These are phyloP conservation scores for Pharmacophagus antenor DNA, from an alignment of 2,888 invertebrate species.

Conservation along the genomic window DNA sequence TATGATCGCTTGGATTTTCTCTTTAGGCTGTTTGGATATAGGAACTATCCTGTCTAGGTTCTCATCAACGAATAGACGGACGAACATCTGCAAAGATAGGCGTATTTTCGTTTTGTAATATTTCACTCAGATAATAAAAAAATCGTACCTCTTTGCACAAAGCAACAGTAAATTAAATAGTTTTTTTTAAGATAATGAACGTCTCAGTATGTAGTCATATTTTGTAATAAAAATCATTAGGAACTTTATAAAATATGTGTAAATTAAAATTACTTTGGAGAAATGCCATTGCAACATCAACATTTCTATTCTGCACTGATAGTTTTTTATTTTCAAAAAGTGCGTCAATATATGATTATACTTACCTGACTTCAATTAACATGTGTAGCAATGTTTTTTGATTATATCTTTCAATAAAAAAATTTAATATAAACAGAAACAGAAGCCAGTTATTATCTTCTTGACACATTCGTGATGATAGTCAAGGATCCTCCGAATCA, in stretches of 20 bases:
- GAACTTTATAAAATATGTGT: too few relatives aligned
- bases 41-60: slow-evolving; percentile 97
- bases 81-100: slow-evolving; percentile 91
- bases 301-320: not conserved
- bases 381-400: not conserved
- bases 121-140: not conserved
- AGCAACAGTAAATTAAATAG: not conserved
- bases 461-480: too few relatives aligned
- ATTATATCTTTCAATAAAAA: too few relatives aligned
- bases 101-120: slow-evolving; percentile 16
- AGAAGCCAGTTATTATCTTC: too few relatives aligned
- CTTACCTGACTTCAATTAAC: not conserved
- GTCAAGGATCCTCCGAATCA: not conserved
- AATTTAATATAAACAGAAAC: too few relatives aligned
- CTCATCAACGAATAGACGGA: slow-evolving; percentile 97
- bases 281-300: not conserved
- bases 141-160: not conserved
- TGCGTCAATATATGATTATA: not conserved
- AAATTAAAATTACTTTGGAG: too few relatives aligned
- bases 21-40: slow-evolving; percentile 98
- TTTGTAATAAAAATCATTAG: too few relatives aligned
- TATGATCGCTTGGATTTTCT: slow-evolving; percentile 98
- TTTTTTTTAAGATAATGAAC: too few relatives aligned
- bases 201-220: too few relatives aligned
- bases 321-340: not conserved